Evolutionary conservation across 1,140 invertebrate genomes (phyloP).

Genomic region (Drosophila sulfurigaster): DNA sequence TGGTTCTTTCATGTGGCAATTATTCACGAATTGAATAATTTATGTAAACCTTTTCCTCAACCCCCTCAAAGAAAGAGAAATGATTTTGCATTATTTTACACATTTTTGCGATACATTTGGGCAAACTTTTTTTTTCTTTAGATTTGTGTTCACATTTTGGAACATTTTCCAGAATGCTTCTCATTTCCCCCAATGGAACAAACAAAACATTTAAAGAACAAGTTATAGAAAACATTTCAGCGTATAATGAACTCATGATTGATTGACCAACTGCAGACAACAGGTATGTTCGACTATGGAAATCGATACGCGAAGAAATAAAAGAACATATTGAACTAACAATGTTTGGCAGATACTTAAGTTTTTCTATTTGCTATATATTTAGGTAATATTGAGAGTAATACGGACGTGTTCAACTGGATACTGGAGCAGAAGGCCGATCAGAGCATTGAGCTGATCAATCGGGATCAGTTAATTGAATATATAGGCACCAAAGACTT

Average conservation of each 20-base stretch:
- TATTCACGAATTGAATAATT: slow-evolving; percentile 19
- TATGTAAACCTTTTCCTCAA: not conserved
- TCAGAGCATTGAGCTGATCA: slow-evolving; percentile 96
- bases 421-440: slow-evolving; percentile 96
- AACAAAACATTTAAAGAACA: not conserved
- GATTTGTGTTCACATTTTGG: not conserved
- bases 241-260: slow-evolving; percentile 55
- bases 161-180: not conserved
- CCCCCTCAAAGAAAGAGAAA: not conserved
- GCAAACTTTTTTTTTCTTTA: not conserved
- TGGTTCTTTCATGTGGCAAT: slow-evolving; percentile 42
- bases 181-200: not conserved
- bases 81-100: slow-evolving; percentile 47
- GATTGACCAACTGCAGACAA: slow-evolving; percentile 80
- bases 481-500: slow-evolving; percentile 97
- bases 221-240: not conserved
- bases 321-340: not conserved
- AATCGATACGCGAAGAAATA: not conserved
- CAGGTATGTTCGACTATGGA: slow-evolving; percentile 71
- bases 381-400: slow-evolving; percentile 93
- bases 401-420: slow-evolving; percentile 94
- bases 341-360: slow-evolving; percentile 4
- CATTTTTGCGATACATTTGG: not conserved
- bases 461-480: slow-evolving; percentile 92
- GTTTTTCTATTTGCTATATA: slow-evolving; percentile 17